A percentile compares a stretch with the other conserved stretches of the same genome.
These are phyloP conservation scores for Cryptus viduatorius DNA, from an alignment of 2,888 invertebrate species.

Conservation along the genomic window DNA sequence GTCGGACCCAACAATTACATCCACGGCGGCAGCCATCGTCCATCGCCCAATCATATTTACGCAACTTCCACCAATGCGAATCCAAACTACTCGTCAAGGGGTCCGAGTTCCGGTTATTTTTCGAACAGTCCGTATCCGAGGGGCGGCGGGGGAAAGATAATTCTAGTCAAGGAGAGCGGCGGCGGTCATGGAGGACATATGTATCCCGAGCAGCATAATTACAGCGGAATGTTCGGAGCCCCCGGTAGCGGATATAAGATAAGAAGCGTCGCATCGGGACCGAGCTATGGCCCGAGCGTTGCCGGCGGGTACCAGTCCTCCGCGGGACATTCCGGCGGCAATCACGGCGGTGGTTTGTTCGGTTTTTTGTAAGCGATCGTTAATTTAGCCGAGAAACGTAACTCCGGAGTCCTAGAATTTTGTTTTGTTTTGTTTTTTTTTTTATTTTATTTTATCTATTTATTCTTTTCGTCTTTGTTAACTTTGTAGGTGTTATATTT, in stretches of 20 bases:
- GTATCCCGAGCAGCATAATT: slow-evolving; percentile 70
- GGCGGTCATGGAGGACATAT: slow-evolving; percentile 65
- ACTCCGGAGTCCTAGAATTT: slow-evolving; percentile 11
- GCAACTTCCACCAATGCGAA: slow-evolving; percentile 62
- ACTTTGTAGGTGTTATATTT: slow-evolving; percentile 25
- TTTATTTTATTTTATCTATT: slow-evolving; percentile 53
- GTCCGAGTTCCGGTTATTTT: slow-evolving; percentile 72
- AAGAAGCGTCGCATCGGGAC: slow-evolving; percentile 71
- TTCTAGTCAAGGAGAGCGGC: slow-evolving; percentile 75
- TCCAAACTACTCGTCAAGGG: slow-evolving; percentile 70
- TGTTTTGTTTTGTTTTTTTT: slow-evolving; percentile 3
- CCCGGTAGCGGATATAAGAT: slow-evolving; percentile 74
- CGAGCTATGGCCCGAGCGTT: slow-evolving; percentile 71
- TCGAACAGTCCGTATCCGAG: slow-evolving; percentile 71
- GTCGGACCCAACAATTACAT: slow-evolving; percentile 60
- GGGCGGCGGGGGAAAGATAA: slow-evolving; percentile 74
- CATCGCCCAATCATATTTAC: slow-evolving; percentile 49
- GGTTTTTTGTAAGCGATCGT: slow-evolving; percentile 63
- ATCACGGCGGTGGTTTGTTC: slow-evolving; percentile 66
- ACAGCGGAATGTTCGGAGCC: slow-evolving; percentile 63
- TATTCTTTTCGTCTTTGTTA: slow-evolving; percentile 50
- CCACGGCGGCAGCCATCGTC: slow-evolving; percentile 57
- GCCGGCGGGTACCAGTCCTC: slow-evolving; percentile 69
- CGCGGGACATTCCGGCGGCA: slow-evolving; percentile 63
- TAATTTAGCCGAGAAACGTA: slow-evolving; percentile 58